Evolutionary conservation across 2,888 invertebrate genomes (phyloP), one percentile per base, ranked within the genome.

Genomic region (Cantharis nigra): DNA sequence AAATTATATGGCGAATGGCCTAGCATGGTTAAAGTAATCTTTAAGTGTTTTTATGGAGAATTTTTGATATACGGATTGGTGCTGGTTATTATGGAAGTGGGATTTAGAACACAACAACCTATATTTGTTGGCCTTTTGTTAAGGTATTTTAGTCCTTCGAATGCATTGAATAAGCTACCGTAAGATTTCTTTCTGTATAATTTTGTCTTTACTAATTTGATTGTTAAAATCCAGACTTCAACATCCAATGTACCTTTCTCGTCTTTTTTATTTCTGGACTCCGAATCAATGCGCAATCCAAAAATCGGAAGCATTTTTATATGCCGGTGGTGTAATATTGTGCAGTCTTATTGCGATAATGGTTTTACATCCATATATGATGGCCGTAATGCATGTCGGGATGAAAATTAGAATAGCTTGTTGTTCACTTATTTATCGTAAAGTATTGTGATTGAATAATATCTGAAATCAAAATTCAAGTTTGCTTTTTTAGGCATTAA

Each of bases 381-480:
- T 94, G 83, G 91, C 90, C 67, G 89, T 91, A 30, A 90, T 91
- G 83, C 92, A 93, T 83, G 90, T 92, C 13, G 95, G 95, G 49
- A 93, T 95, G 94, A 90, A 93, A 84, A 88, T 95, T 62, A 89
- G 95, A 80, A 90, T 95, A 0, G 94, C 95, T 0, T 92, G 92
- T 75, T 93, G 94, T 83, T 92, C 94, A 0, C 87, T 96, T 1
- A 91, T 96, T 85, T 95, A 94, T 84, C 91, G 94, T 88, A 96
- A 96, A 91, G 95, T 95, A 87, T 83, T 83, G n/a, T 16, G 23
- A 20, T 67, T 67, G 82, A 26, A 30, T 18, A 26, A 10, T 18
- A 30, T 69, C 28, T 30, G 7, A 16, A 13, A 69, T 23, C 4
- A 30, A 23, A 69, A 69, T 69, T 69, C 28, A 69, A 26, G 9